These are phyloP conservation scores for Belonocnema kinseyi DNA, from an alignment of 1,140 invertebrate genomes.

Conservation along the genomic window DNA sequence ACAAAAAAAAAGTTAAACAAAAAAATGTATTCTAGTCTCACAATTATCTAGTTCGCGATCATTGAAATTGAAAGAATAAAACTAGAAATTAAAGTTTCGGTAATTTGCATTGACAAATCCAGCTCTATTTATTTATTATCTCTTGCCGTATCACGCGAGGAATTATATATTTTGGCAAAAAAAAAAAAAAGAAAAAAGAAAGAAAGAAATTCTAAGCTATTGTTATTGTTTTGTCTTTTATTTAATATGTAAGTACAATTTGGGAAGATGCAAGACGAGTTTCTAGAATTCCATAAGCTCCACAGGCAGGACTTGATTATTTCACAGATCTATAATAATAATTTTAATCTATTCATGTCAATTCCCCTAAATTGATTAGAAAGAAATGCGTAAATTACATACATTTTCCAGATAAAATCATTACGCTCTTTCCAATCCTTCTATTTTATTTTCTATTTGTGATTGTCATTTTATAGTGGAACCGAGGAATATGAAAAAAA, in stretches of 20 bases:
- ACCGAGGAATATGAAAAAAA: too few species aligned
- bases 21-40: constrained; percentile 15
- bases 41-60: neutral
- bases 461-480: neutral
- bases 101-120: neutral
- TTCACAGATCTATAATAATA: constrained; percentile 6
- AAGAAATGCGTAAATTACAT: constrained; percentile 41
- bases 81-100: constrained; percentile 20
- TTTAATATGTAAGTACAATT: constrained; percentile 36
- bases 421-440: constrained; percentile 2
- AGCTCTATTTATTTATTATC: neutral
- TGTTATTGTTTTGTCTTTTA: constrained; percentile 51
- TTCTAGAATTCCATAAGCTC: constrained; percentile 51
- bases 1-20: neutral
- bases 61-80: constrained; percentile 13
- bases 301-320: constrained; percentile 50
- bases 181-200: neutral
- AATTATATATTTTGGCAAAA: constrained; percentile 49
- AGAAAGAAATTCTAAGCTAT: constrained; percentile 39
- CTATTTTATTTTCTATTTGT: neutral
- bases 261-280: constrained; percentile 40
- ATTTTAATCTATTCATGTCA: neutral
- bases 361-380: neutral
- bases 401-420: neutral
- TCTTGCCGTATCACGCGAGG: neutral